Percentiles rank a stretch among this genome's conserved stretches.
Evolutionary conservation across 2,797 vertebrate genomes (phyloP).

Genomic region (Leptatherina wallacei): DNA sequence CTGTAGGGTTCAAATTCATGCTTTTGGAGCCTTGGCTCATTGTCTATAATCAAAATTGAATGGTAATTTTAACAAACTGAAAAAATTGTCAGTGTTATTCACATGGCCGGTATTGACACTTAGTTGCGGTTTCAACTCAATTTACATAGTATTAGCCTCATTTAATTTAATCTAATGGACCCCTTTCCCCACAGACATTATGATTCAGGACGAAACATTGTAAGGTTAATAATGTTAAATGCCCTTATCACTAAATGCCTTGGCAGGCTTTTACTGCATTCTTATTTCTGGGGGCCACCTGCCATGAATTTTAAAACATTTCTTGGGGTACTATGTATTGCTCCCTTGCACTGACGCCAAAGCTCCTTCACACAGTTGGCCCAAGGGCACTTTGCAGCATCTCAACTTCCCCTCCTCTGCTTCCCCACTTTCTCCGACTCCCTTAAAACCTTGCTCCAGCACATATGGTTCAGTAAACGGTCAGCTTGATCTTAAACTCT

Average conservation of each 20-base stretch:
- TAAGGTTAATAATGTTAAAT: slow-evolving; percentile 1
- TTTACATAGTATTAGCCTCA: too few species aligned
- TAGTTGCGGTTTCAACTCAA: background rate
- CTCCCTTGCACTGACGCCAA: too few species aligned
- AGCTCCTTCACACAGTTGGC: too few species aligned
- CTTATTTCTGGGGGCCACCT: background rate
- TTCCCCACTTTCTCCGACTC: too few species aligned
- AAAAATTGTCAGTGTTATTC: background rate
- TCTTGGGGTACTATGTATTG: background rate
- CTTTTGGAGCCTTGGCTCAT: background rate
- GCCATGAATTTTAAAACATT: slow-evolving; percentile 2
- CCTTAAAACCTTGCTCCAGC: too few species aligned
- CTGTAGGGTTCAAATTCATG: background rate
- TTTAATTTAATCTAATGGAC: slow-evolving; percentile 2
- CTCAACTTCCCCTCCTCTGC: too few species aligned
- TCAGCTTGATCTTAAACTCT: background rate
- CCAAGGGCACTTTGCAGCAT: too few species aligned
- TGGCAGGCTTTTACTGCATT: too few species aligned
- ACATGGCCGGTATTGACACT: too few species aligned
- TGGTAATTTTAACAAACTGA: background rate
- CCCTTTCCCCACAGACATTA: slow-evolving; percentile 1
- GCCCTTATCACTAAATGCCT: background rate
- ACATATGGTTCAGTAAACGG: background rate
- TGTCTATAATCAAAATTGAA: background rate
- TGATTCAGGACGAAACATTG: background rate